phyloP scores from a whole-genome alignment of 2,113 vertebrate species.

The Paramisgurnus dabryanus region DNA sequence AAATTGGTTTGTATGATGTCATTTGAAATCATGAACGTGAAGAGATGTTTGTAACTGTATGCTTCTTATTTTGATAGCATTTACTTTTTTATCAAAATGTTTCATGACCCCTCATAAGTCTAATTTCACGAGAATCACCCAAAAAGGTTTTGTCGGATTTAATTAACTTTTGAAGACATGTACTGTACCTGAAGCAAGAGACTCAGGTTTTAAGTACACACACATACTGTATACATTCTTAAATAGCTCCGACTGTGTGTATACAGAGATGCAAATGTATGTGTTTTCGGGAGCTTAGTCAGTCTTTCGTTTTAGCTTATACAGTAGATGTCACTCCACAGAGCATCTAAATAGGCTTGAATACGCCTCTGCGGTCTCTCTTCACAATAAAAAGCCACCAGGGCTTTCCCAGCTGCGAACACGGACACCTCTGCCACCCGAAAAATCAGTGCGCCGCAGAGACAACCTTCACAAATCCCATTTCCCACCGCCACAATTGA shows the following conservation, averaged over 20 bases:
- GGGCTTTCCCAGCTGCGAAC: conserved; percentile 49
- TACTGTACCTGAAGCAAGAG: too few species aligned
- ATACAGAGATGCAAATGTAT: not conserved
- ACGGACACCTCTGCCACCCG: conserved; percentile 37
- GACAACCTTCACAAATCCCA: conserved; percentile 49
- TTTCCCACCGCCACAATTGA: conserved; percentile 49
- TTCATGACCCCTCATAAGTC: too few species aligned
- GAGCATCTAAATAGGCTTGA: conserved; percentile 16
- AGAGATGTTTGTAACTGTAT: too few species aligned
- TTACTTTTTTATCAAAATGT: too few species aligned
- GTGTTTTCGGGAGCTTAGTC: not conserved
- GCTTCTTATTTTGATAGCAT: too few species aligned
- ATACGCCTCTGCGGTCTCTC: conserved; percentile 14
- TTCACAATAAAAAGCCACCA: conserved; percentile 7
- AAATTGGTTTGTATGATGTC: too few species aligned
- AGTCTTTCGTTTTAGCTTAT: not conserved
- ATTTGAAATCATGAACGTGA: too few species aligned
- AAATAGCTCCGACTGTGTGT: not conserved
- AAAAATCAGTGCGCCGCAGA: conserved; percentile 15
- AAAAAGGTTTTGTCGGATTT: too few species aligned
- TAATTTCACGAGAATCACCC: too few species aligned
- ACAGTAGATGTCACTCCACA: not conserved
- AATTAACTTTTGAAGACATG: too few species aligned
- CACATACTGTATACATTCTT: not conserved
- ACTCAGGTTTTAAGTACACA: not conserved